Evolutionary conservation across 2,888 invertebrate species (phyloP).

Genomic region (Lamellibrachia columna): DNA sequence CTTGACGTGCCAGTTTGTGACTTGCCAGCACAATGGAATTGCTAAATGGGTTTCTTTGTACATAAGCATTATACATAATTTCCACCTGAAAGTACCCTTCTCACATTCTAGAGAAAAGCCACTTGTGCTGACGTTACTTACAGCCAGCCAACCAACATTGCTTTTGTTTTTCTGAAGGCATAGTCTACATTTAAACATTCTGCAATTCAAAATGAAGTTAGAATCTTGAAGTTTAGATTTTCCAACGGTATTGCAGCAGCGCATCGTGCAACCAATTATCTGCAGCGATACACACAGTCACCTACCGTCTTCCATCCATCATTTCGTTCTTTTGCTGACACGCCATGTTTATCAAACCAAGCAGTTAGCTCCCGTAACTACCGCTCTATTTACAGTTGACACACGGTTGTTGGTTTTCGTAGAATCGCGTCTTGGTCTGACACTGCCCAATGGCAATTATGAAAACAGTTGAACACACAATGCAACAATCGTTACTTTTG

Average conservation of each 20-base stretch:
- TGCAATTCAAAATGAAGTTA: background rate
- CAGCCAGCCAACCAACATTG: too few relatives aligned
- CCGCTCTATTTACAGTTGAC: background rate
- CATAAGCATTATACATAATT: background rate
- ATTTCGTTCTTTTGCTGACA: constrained; percentile 39
- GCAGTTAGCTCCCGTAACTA: constrained; percentile 75
- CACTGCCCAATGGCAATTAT: background rate
- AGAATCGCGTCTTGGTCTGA: background rate
- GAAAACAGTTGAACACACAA: background rate
- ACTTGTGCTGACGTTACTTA: background rate
- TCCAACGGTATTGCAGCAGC: background rate
- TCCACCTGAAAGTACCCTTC: background rate
- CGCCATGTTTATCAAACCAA: constrained; percentile 50
- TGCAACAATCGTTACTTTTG: background rate
- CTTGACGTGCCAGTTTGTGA: too few relatives aligned
- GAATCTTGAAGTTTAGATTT: background rate
- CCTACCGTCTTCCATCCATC: constrained; percentile 38
- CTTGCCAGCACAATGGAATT: too few relatives aligned
- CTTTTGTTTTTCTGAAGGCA: background rate
- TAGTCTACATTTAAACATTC: background rate
- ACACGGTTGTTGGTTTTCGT: background rate
- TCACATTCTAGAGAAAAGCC: background rate
- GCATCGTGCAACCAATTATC: background rate
- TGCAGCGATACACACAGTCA: background rate
- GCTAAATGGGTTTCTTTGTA: background rate